Evolutionary conservation across 2,113 vertebrate species (phyloP).

Genomic region (Lepus americanus): DNA sequence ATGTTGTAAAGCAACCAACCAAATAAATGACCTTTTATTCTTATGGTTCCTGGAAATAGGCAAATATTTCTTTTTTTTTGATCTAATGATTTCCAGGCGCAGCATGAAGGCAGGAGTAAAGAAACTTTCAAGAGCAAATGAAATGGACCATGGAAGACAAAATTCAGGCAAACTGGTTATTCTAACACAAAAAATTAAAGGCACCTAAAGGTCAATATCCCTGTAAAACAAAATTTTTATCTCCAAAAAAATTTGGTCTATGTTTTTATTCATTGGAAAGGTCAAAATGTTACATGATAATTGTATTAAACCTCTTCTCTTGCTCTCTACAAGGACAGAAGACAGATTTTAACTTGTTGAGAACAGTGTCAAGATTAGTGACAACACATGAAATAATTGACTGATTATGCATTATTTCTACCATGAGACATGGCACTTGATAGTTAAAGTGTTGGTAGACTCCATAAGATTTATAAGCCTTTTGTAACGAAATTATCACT

Average conservation of each 20-base stretch:
- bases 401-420: background rate
- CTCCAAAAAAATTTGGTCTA: background rate
- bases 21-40: background rate
- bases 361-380: background rate
- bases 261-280: conserved; percentile 23
- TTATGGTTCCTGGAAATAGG: background rate
- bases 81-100: background rate
- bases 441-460: conserved; percentile 58
- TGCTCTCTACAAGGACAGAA: background rate
- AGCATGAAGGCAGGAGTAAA: background rate
- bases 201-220: background rate
- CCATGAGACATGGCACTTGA: conserved; percentile 20
- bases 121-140: conserved; percentile 33
- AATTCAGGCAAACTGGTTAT: conserved; percentile 3
- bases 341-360: background rate
- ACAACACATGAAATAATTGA: background rate
- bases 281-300: conserved; percentile 18
- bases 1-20: background rate
- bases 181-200: background rate
- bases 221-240: background rate
- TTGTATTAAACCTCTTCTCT: background rate
- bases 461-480: conserved; percentile 2
- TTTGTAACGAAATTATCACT: conserved; percentile 14
- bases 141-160: conserved; percentile 16
- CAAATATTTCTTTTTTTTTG: background rate